Evolutionary conservation across 2,888 invertebrate genomes (phyloP).

Genomic region (Drosophila vallismaia): DNA sequence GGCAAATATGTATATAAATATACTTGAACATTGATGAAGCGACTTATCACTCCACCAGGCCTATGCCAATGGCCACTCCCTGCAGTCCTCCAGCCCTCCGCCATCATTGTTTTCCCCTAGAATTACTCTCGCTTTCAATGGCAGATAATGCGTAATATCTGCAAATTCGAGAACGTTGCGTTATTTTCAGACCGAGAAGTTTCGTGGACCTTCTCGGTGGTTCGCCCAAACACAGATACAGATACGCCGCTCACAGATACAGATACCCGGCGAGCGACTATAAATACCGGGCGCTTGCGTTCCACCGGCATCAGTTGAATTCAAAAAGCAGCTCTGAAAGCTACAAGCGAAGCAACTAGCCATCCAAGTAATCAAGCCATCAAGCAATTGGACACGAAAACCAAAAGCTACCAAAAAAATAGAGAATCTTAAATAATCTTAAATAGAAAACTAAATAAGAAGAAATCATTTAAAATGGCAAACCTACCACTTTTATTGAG

Average conservation of each 20-base stretch:
- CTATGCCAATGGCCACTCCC: background rate
- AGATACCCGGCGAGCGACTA: constrained; percentile 39
- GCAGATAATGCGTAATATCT: constrained; percentile 49
- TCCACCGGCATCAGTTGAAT: constrained; percentile 59
- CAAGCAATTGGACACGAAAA: constrained; percentile 1
- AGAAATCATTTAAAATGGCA: constrained; percentile 55
- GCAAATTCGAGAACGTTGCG: constrained; percentile 54
- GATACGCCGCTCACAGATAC: constrained; percentile 38
- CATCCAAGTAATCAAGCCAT: background rate
- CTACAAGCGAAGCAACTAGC: background rate
- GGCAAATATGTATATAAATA: constrained; percentile 11
- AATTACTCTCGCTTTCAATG: constrained; percentile 59
- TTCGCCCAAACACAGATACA: constrained; percentile 10
- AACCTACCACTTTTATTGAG: constrained; percentile 67
- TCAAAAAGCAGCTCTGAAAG: constrained; percentile 45
- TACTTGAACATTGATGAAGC: background rate
- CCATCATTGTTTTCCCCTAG: constrained; percentile 8
- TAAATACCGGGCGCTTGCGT: constrained; percentile 53
- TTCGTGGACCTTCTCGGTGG: constrained; percentile 42
- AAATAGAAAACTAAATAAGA: background rate
- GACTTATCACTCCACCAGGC: constrained; percentile 24
- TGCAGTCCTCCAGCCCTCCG: background rate
- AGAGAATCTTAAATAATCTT: background rate
- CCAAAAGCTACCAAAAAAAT: background rate
- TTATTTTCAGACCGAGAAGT: constrained; percentile 48